phyloP scores from a whole-genome alignment of 1,140 invertebrate genomes.

The Cydia pomonella region DNA sequence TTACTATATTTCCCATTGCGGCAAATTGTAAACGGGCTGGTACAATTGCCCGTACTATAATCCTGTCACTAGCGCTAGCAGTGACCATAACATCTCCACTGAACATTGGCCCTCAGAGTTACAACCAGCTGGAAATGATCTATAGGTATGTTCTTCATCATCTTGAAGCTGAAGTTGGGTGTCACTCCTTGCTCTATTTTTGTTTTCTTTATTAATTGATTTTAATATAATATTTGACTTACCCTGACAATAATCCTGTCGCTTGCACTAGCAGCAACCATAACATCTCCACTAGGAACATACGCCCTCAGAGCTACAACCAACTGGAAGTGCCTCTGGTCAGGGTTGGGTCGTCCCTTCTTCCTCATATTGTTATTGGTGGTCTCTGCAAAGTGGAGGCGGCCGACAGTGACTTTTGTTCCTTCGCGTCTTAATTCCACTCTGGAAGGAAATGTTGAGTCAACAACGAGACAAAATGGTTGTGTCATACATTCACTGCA shows the following conservation, averaged over 20 bases:
- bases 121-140: not conserved
- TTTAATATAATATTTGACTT: constrained; percentile 83
- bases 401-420: constrained; percentile 95
- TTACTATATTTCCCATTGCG: too few relatives aligned
- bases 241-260: constrained; percentile 98
- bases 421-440: constrained; percentile 93
- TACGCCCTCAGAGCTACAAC: constrained; percentile 96
- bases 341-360: constrained; percentile 98
- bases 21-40: too few relatives aligned
- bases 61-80: constrained; percentile 95
- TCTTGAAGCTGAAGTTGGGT: too few relatives aligned
- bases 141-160: not conserved
- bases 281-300: constrained; percentile 88
- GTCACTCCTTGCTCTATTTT: too few relatives aligned
- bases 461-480: too few relatives aligned
- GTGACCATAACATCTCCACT: constrained; percentile 89
- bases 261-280: constrained; percentile 92
- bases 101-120: constrained; percentile 89
- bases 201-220: constrained; percentile 82
- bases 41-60: constrained; percentile 94
- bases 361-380: constrained; percentile 99
- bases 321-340: constrained; percentile 97
- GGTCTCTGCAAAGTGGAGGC: constrained; percentile 98
- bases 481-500: too few relatives aligned
- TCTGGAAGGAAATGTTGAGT: constrained; percentile 71